Conservation (phyloP, 2,113 vertebrate species). For the Aepyceros melampus region DNA sequence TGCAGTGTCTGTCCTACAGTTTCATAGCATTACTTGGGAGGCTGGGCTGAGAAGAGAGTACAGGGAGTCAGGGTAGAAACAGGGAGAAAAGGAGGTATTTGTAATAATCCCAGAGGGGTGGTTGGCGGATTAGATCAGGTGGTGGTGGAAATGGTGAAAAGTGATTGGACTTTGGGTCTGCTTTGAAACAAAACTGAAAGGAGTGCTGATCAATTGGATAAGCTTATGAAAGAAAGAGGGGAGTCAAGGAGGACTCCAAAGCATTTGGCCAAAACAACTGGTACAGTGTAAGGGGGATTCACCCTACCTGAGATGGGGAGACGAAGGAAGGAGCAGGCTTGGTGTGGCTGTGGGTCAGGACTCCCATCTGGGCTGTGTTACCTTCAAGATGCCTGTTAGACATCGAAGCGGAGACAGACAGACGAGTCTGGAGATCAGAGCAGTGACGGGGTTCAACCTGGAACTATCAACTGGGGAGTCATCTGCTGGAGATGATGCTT, state of each 20-base stretch:
- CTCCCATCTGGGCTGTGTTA: no score
- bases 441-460: background rate
- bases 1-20: accelerated
- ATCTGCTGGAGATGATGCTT: background rate
- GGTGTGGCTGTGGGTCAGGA: background rate
- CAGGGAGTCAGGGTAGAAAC: background rate
- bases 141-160: background rate
- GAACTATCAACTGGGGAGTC: background rate
- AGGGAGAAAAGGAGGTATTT: background rate
- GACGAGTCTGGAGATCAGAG: background rate
- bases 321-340: no score
- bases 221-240: background rate
- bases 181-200: background rate
- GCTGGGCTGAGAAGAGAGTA: background rate
- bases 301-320: background rate
- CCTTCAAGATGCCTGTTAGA: background rate
- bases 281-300: no score
- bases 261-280: background rate
- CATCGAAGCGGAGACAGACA: background rate
- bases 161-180: background rate
- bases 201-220: background rate
- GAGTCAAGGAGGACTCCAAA: background rate
- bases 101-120: background rate
- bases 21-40: background rate
- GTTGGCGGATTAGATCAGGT: background rate